A percentile compares a stretch with the other conserved stretches of the same genome.
These are phyloP conservation scores for Hipposideros larvatus DNA, from an alignment of 2,797 vertebrate species.

Conservation along the genomic window DNA sequence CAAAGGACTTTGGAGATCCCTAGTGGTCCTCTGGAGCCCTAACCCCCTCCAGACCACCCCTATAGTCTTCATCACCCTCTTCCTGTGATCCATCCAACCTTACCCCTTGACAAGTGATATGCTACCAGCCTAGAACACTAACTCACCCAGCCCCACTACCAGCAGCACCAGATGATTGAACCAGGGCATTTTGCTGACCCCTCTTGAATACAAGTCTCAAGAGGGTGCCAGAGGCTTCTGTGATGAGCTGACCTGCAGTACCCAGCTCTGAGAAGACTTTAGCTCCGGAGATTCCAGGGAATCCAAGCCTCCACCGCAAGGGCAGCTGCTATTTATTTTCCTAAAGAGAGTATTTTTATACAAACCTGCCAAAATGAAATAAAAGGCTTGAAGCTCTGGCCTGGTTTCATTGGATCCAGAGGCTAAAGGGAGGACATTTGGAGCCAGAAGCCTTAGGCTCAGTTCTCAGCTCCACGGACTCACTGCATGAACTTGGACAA, in stretches of 20 bases:
- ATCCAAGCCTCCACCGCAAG: constrained; percentile 57
- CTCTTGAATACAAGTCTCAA: constrained; percentile 15
- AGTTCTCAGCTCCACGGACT: constrained; percentile 21
- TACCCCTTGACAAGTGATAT: background rate
- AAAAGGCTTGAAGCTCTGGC: constrained; percentile 76
- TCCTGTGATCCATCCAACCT: background rate
- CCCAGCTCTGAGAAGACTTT: constrained; percentile 74
- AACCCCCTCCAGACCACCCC: background rate
- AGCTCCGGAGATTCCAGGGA: constrained; percentile 60
- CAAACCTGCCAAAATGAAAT: constrained; percentile 77
- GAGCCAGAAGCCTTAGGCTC: constrained; percentile 58
- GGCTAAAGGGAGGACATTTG: background rate
- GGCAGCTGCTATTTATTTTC: constrained; percentile 86
- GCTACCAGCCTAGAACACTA: constrained; percentile 78
- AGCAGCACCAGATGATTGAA: constrained; percentile 71
- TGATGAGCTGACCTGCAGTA: constrained; percentile 66
- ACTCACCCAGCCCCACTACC: constrained; percentile 70
- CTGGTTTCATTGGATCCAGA: constrained; percentile 66
- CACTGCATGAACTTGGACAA: constrained; percentile 27
- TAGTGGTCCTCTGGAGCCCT: background rate
- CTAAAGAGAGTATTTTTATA: constrained; percentile 86
- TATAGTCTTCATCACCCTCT: background rate
- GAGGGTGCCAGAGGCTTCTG: constrained; percentile 53
- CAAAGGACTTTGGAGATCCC: constrained; percentile 3
- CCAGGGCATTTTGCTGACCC: constrained; percentile 23